Evolutionary conservation across 2,888 invertebrate genomes (phyloP).

Genomic region (Brachyopa scutellaris): DNA sequence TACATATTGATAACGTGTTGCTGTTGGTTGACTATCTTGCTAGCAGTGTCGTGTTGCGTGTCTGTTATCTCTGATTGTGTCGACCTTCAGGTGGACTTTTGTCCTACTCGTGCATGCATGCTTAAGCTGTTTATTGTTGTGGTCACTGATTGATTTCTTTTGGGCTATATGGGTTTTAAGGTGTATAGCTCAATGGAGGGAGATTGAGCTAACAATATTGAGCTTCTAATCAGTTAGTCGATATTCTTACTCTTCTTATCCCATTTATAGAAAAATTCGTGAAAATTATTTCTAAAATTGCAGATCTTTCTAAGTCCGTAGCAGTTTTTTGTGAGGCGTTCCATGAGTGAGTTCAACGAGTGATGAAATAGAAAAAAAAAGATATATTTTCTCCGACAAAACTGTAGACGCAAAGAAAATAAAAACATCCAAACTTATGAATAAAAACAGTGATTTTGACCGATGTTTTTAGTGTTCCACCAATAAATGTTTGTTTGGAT

Average conservation of each 20-base stretch:
- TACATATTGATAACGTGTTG: constrained; percentile 27
- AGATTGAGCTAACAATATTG: too few relatives aligned
- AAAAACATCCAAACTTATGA: background rate
- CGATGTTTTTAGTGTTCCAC: constrained; percentile 24
- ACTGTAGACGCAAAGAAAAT: background rate
- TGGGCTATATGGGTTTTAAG: too few relatives aligned
- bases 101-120: constrained; percentile 12
- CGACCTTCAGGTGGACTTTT: constrained; percentile 38
- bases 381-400: too few relatives aligned
- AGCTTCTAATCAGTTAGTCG: too few relatives aligned
- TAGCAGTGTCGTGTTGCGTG: constrained; percentile 33
- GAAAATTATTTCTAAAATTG: too few relatives aligned
- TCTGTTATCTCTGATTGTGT: constrained; percentile 20
- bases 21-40: constrained; percentile 8
- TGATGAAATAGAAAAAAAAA: too few relatives aligned
- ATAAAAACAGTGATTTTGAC: background rate
- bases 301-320: too few relatives aligned
- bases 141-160: constrained; percentile 41
- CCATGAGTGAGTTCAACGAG: too few relatives aligned
- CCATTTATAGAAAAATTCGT: too few relatives aligned
- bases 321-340: too few relatives aligned
- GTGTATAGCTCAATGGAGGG: constrained; percentile 45
- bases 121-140: constrained; percentile 37
- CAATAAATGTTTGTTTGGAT: constrained; percentile 34
- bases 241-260: too few relatives aligned